These are phyloP conservation scores for Semotilus atromaculatus DNA, from an alignment of 2,797 vertebrate genomes.

Conservation along the genomic window DNA sequence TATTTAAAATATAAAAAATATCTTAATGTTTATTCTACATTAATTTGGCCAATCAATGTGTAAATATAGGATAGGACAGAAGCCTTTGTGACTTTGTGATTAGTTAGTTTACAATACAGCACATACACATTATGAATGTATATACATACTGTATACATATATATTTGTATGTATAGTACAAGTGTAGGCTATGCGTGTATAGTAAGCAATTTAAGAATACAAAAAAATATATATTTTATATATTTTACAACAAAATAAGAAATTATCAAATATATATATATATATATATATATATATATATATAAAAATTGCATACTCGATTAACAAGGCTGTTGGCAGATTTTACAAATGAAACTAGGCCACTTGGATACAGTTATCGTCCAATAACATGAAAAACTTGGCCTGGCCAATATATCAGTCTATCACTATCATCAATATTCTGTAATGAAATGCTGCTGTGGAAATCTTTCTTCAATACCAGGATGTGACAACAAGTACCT, in stretches of 20 bases:
- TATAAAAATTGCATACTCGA: no score
- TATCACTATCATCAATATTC: neutral
- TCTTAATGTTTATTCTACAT: neutral
- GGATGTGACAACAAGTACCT: conserved; percentile 41
- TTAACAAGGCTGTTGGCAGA: neutral
- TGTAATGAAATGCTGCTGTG: neutral
- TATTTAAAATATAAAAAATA: neutral
- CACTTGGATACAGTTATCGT: neutral
- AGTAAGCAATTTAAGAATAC: no score
- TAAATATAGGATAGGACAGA: neutral
- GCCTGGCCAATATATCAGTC: no score
- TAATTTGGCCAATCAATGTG: neutral
- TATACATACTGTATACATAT: no score
- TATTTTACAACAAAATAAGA: no score
- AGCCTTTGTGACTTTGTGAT: neutral
- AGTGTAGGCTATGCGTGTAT: no score
- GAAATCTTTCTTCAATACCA: conserved; percentile 28
- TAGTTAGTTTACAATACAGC: neutral
- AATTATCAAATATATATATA: neutral
- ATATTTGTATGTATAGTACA: no score
- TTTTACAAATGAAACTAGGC: neutral
- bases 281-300: neutral
- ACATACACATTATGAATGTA: no score
- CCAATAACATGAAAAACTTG: neutral
- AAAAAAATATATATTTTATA: no score